A percentile compares a stretch with the other conserved stretches of the same genome.
These are phyloP conservation scores for Oscheius sp. DNA, from an alignment of 1,140 invertebrate species.

Conservation along the genomic window DNA sequence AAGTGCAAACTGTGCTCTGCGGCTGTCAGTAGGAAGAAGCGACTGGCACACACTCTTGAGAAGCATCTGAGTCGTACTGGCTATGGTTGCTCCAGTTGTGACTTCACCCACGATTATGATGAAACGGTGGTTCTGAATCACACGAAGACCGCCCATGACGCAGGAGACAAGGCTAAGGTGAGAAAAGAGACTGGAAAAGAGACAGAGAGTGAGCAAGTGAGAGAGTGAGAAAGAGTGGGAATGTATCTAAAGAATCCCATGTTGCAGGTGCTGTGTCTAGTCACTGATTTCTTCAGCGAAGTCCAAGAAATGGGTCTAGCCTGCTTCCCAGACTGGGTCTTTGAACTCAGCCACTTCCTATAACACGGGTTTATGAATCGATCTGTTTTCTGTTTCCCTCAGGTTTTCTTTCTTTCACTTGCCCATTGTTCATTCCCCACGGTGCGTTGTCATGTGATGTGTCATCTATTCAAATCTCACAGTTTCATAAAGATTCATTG, in stretches of 20 bases:
- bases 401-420: too few relatives aligned
- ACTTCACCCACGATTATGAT: conserved; percentile 16
- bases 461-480: too few relatives aligned
- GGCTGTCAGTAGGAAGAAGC: conserved; percentile 17
- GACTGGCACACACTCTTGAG: conserved; percentile 38
- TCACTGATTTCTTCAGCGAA: background rate
- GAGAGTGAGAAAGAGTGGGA: too few relatives aligned
- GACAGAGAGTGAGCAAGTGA: background rate
- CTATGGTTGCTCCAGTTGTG: conserved; percentile 1
- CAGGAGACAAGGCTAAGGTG: background rate
- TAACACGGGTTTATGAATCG: too few relatives aligned
- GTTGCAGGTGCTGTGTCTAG: background rate
- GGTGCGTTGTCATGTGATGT: too few relatives aligned
- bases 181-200: background rate
- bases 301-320: background rate
- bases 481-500: background rate
- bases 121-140: background rate
- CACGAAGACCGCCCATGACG: background rate
- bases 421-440: too few relatives aligned
- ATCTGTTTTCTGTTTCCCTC: too few relatives aligned
- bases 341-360: too few relatives aligned
- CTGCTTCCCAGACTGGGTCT: conserved; percentile 1
- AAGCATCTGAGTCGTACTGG: conserved; percentile 6
- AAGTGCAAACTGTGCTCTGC: conserved; percentile 48
- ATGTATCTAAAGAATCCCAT: too few relatives aligned